phyloP scores from a whole-genome alignment of 2,113 vertebrate species.

The Hippolais icterina region DNA sequence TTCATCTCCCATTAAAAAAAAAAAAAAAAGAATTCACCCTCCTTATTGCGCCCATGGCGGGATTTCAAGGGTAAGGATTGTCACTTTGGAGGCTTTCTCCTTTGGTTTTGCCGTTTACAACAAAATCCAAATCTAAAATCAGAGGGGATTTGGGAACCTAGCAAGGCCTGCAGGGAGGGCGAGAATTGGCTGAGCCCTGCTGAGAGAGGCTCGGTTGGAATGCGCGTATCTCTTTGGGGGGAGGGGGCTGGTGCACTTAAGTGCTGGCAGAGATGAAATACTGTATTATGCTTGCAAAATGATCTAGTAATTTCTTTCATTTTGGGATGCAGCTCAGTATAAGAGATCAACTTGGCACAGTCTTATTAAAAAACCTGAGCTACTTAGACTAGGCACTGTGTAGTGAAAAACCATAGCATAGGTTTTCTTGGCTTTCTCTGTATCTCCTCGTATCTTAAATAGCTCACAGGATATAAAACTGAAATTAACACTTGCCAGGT shows the following conservation, averaged over 20 bases:
- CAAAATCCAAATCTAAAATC: slow-evolving; percentile 24
- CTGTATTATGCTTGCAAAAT: slow-evolving; percentile 5
- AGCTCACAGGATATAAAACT: neutral
- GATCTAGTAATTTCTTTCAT: neutral
- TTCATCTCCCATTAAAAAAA: neutral
- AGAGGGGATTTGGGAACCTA: neutral
- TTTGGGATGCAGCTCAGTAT: neutral
- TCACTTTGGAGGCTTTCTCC: slow-evolving; percentile 7
- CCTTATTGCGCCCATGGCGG: neutral
- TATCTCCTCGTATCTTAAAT: neutral
- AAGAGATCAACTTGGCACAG: neutral
- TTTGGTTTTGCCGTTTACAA: slow-evolving; percentile 23
- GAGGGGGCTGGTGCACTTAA: neutral
- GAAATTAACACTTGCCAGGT: neutral
- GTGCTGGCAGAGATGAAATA: neutral
- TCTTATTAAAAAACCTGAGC: neutral
- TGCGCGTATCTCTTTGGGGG: neutral
- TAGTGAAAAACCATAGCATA: neutral
- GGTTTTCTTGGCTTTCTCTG: neutral
- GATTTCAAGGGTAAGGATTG: slow-evolving; percentile 49
- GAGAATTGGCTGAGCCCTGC: neutral
- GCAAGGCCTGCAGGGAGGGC: neutral
- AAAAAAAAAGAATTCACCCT: neutral
- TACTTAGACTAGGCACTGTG: neutral
- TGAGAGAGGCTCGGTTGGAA: slow-evolving; percentile 25